phyloP scores from a whole-genome alignment of 2,888 invertebrate species.

The Drosophila paranaensis region DNA sequence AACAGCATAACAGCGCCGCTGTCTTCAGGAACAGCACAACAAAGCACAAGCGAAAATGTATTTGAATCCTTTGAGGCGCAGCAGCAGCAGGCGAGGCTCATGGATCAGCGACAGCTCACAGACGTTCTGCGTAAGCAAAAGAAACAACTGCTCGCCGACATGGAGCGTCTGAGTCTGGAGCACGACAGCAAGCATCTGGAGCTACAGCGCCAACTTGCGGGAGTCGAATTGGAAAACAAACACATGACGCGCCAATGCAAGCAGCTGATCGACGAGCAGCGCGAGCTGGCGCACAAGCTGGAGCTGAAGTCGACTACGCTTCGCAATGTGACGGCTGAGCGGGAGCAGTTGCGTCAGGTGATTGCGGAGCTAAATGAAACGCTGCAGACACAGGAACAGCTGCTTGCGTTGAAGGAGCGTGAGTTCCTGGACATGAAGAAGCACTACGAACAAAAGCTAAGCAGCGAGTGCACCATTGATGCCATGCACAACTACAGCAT shows the following conservation, averaged over 20 bases:
- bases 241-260: constrained; percentile 79
- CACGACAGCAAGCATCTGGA: constrained; percentile 74
- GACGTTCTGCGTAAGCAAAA: constrained; percentile 82
- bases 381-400: constrained; percentile 61
- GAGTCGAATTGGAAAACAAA: constrained; percentile 81
- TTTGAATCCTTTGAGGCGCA: constrained; percentile 69
- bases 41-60: neutral
- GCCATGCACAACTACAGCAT: constrained; percentile 77
- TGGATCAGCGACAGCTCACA: constrained; percentile 81
- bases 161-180: constrained; percentile 72
- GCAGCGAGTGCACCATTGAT: constrained; percentile 68
- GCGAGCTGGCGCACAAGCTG: constrained; percentile 62
- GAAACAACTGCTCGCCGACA: constrained; percentile 75
- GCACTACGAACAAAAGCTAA: constrained; percentile 67
- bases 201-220: constrained; percentile 74
- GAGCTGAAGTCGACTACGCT: constrained; percentile 53
- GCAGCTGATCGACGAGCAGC: constrained; percentile 71
- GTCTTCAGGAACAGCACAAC: neutral
- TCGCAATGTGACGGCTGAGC: constrained; percentile 54
- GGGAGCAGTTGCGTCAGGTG: constrained; percentile 67
- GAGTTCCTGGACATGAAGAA: constrained; percentile 71
- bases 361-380: constrained; percentile 68
- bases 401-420: constrained; percentile 65
- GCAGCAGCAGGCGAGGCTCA: constrained; percentile 70
- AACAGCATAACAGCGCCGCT: neutral